Percentiles rank a stretch among this genome's conserved stretches.
phyloP scores from a whole-genome alignment of 2,888 invertebrate species.

The Tipula vernalis region DNA sequence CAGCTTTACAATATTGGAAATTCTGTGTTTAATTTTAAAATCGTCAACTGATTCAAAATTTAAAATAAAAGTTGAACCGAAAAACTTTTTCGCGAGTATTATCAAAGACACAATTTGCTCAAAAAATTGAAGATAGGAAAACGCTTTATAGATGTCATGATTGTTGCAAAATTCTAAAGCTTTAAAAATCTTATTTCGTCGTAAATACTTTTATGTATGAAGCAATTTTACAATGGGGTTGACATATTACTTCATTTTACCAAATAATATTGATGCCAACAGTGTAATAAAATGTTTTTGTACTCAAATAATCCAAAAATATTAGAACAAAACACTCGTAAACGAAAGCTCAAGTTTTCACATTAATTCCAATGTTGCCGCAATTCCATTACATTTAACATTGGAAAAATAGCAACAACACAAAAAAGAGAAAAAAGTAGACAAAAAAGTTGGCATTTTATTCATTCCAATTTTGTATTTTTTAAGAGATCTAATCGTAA shows the following conservation, averaged over 20 bases:
- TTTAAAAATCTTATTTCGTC: background rate
- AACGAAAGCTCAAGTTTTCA: background rate
- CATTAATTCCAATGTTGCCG: background rate
- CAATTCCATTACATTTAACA: background rate
- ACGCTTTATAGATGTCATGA: background rate
- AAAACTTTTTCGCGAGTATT: no score
- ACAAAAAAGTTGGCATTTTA: slow-evolving; percentile 4
- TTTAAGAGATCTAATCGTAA: slow-evolving; percentile 4
- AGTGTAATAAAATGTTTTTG: background rate
- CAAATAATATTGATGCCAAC: background rate
- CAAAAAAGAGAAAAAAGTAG: background rate
- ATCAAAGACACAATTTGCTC: background rate
- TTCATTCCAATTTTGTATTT: slow-evolving; percentile 4
- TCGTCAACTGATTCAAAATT: no score
- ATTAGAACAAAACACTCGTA: background rate
- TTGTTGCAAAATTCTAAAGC: background rate
- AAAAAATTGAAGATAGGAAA: background rate
- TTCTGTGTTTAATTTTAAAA: no score
- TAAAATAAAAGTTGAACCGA: no score
- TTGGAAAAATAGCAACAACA: background rate
- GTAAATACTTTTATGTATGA: background rate
- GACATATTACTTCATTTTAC: background rate
- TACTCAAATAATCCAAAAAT: background rate
- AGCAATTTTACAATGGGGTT: background rate
- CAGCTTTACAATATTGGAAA: no score